Evolutionary conservation across 2,888 invertebrate genomes (phyloP), one percentile per base, ranked within the genome.

Genomic region (Lissocephala sabroskyi): DNA sequence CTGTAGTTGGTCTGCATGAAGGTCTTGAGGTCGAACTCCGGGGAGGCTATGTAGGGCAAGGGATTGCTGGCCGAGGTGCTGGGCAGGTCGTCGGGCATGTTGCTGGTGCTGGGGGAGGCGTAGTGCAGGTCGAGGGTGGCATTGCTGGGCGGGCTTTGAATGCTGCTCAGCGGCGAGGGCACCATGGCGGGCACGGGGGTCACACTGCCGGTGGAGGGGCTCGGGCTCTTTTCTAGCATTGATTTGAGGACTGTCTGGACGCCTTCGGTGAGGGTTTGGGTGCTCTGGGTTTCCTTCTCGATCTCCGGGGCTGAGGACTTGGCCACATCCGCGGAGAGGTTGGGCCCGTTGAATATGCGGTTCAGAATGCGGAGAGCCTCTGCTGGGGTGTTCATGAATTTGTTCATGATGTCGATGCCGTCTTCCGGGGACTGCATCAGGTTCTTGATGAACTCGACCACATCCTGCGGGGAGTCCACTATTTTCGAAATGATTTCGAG

Each of bases 351-450:
- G 5, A 85, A 79, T 56, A 85, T 84, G 59, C 75, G 79, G 49
- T 85, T 85, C 0, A 85, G 67, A 55, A 84, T 82, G 42, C 76
- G 75, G 1, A 85, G 70, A 13, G 85, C 85, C 66, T 85, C 85
- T 4, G 82, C 83, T 17, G 84, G 84, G 18, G 83, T 80, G 52
- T 84, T 84, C 73, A 85, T 82, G 51, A 85, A 85, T 59, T 84
- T 84, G 55, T 84, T 83, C 83, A 85, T 84, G 42, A 85, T 85
- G 36, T 84, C 80, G 2, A 84, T 65, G 3, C 82, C 85, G 54
- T 85, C 82, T 53, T 83, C 83, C 1, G 85, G 85, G n/a, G 84
- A 83, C 40, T 81, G 80, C 83, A 85, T 84, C 23, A 85, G 66
- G 54, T 85, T 84, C 45, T 80, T 79, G 49, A 85, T 81, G 48